A percentile compares a stretch with the other conserved stretches of the same genome.
Evolutionary conservation across 2,113 vertebrate genomes (phyloP).

Genomic region (Ochotona curzoniae): DNA sequence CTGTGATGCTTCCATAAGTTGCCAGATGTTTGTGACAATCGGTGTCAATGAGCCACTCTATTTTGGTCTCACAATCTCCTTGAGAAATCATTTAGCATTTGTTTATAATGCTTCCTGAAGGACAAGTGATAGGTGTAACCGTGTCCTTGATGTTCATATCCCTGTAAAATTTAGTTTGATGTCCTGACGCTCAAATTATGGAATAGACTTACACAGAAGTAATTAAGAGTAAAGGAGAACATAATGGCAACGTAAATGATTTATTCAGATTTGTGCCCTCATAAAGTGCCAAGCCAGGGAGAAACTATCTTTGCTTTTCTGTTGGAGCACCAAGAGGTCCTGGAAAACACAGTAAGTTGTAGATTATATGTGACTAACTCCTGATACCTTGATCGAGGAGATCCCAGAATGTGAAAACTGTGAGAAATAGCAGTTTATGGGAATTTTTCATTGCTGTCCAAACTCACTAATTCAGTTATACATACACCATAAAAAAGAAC

Average conservation of each 20-base stretch:
- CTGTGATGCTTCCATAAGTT: constrained; percentile 68
- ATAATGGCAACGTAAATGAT: background rate
- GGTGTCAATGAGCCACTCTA: constrained; percentile 51
- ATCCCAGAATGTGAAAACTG: background rate
- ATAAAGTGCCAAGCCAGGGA: background rate
- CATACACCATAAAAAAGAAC: background rate
- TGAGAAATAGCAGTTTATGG: background rate
- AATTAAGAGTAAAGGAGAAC: background rate
- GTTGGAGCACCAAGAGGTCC: background rate
- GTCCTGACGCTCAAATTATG: background rate
- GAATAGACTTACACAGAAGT: background rate
- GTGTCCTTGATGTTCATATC: background rate
- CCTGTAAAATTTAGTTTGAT: background rate
- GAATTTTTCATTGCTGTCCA: background rate
- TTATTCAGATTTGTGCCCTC: background rate
- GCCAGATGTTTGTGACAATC: background rate
- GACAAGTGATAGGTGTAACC: background rate
- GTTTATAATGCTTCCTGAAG: background rate
- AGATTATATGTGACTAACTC: no score
- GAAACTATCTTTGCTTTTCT: background rate
- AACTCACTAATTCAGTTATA: background rate
- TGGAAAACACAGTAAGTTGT: background rate
- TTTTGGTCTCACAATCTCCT: constrained; percentile 54
- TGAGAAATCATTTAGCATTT: background rate
- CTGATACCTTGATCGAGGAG: background rate